Evolutionary conservation across 2,797 vertebrate species (phyloP), one percentile per base, ranked within the genome.

Genomic region (Zenarchopterus dispar): DNA sequence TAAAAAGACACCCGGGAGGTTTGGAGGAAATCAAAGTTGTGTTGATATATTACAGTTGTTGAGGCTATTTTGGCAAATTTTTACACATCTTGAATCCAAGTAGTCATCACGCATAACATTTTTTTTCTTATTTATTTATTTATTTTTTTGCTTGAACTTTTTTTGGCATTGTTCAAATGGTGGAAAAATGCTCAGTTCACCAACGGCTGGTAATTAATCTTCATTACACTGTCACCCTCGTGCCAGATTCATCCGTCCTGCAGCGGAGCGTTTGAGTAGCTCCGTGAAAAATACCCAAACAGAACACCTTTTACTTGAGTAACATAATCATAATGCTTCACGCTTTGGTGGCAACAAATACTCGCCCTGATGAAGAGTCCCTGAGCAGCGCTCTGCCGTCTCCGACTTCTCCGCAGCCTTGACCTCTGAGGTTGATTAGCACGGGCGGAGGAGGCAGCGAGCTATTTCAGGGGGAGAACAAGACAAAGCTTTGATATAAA

Each of bases 401-500:
- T 69, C 39, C 48, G 50, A 58, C 75, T 69, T 44, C 54, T 64
- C 55, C 54, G 52, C 22, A 36, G 6, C 56, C 62, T 33, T 69
- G 69, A 70, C 60, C 66, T 65, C 43, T 67, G 31, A 64, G 1
- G 1, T 57, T 17, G 39, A 26, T 66, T 31, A 17, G 26, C n/a
- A 41, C 3, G 9, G 21, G 10, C 17, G 23, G 63, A 23, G 39
- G 62, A 56, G 36, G 19, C 13, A 46, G 10, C 19, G n/a, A 23
- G 36, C 33, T 67, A 33, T 60, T 67, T 62, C 56, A 22, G 13
- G 9, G 15, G 15, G 5, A 39, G 15, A 67, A 58, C 52, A 28
- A 31, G 57, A 61, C 18, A 36, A 50, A 42, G 52, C 48, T 55
- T 54, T 51, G 8, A 74, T 28, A 18, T 46, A 45, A 62, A 67